Evolutionary conservation across 2,888 invertebrate genomes (phyloP).

Genomic region (Hyalella azteca): DNA sequence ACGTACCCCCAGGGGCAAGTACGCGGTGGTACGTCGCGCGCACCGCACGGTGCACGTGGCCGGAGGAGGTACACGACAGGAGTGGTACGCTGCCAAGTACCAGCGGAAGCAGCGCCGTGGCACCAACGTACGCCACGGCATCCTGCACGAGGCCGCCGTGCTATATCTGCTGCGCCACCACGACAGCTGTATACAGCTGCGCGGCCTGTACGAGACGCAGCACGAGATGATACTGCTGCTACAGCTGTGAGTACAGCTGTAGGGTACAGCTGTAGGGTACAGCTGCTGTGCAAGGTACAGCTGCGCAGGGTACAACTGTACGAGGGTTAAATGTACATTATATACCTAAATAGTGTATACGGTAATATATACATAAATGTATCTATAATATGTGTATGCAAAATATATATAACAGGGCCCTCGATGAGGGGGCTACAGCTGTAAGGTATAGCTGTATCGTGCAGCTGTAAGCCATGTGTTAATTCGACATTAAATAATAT

Average conservation of each 20-base stretch:
- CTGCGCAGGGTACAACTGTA: neutral
- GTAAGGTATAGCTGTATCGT: too few relatives aligned
- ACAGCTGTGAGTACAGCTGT: constrained; percentile 75
- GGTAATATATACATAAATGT: too few relatives aligned
- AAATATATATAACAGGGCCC: too few relatives aligned
- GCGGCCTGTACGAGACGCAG: constrained; percentile 81
- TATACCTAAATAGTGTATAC: too few relatives aligned
- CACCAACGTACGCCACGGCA: constrained; percentile 64
- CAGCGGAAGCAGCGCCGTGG: constrained; percentile 65
- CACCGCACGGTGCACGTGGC: constrained; percentile 60
- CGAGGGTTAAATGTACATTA: too few relatives aligned
- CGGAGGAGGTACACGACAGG: constrained; percentile 54
- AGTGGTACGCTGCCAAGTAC: constrained; percentile 65
- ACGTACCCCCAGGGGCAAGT: constrained; percentile 67
- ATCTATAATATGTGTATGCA: too few relatives aligned
- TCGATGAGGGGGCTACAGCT: too few relatives aligned
- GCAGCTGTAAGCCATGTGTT: too few relatives aligned
- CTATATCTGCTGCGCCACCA: constrained; percentile 62
- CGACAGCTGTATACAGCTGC: constrained; percentile 78
- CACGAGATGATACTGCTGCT: constrained; percentile 81
- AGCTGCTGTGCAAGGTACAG: neutral
- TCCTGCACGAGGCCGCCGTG: constrained; percentile 65
- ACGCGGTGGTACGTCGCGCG: constrained; percentile 65
- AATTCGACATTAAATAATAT: too few relatives aligned
- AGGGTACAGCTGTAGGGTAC: neutral